Percentiles rank a stretch among this genome's conserved stretches.
Conservation (phyloP, 1,140 invertebrate genomes). For the Saccostrea echinata region DNA sequence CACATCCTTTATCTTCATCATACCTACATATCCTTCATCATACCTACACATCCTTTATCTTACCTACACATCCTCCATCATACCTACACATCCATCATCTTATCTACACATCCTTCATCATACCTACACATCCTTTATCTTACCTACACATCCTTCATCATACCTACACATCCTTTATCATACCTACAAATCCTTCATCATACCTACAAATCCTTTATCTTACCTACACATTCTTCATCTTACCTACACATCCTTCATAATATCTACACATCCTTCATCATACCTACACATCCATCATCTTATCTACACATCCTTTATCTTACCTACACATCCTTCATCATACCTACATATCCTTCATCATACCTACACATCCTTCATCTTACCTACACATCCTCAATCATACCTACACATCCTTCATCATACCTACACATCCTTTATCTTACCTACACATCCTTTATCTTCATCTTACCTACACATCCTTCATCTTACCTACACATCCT, state of each 20-base stretch:
- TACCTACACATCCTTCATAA: not conserved
- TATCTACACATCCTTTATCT: constrained; percentile 88
- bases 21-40: not conserved
- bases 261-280: constrained; percentile 88
- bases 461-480: not conserved
- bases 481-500: constrained; percentile 85
- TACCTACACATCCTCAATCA: not conserved
- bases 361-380: constrained; percentile 88
- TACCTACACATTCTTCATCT: constrained; percentile 86
- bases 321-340: not conserved
- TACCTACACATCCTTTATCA: not conserved
- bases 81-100: not conserved
- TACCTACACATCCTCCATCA: constrained; percentile 88
- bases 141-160: not conserved
- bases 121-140: constrained; percentile 88
- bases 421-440: constrained; percentile 88
- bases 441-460: no score
- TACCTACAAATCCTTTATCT: not conserved
- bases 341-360: not conserved
- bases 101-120: not conserved
- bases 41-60: not conserved
- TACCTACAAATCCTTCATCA: constrained; percentile 88
- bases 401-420: not conserved
- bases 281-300: not conserved
- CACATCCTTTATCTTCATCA: constrained; percentile 91